Percentiles rank a stretch among this genome's conserved stretches.
Evolutionary conservation across 2,888 invertebrate species (phyloP).

Genomic region (Athalia rosae): DNA sequence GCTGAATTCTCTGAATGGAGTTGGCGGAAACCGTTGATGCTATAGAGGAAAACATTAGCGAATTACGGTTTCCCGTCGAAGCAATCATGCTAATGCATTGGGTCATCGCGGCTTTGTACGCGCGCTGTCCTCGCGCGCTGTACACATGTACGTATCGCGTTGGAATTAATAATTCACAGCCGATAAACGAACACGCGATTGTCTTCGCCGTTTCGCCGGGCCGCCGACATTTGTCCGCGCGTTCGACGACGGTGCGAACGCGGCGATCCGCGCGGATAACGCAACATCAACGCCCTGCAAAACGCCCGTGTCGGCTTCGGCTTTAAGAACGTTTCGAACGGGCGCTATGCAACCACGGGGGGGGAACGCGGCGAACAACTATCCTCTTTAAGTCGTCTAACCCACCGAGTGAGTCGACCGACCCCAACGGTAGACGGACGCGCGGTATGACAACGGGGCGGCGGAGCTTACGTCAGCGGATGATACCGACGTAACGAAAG

Average conservation of each 20-base stretch:
- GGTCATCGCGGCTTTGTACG: conserved; percentile 50
- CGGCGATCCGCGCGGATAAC: neutral
- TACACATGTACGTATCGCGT: neutral
- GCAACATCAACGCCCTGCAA: neutral
- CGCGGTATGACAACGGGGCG: conserved; percentile 28
- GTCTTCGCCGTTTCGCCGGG: neutral
- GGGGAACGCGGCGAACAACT: neutral
- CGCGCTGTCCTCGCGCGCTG: conserved; percentile 36
- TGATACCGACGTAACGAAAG: conserved; percentile 32
- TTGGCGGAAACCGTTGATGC: conserved; percentile 34
- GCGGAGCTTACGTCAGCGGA: conserved; percentile 20
- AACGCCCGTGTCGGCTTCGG: neutral
- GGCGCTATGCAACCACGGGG: neutral
- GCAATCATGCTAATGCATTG: conserved; percentile 70
- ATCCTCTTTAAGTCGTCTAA: conserved; percentile 37
- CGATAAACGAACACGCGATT: conserved; percentile 41
- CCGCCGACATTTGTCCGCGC: neutral
- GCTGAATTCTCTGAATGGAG: conserved; percentile 57
- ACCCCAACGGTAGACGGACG: conserved; percentile 5
- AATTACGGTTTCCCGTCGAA: conserved; percentile 68
- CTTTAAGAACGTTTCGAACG: conserved; percentile 20
- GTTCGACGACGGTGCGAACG: too few relatives aligned
- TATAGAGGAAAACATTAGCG: conserved; percentile 65
- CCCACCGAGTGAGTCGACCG: conserved; percentile 31
- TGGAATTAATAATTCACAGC: conserved; percentile 28